These are phyloP conservation scores for Rattus rattus DNA, from an alignment of 2,113 vertebrate genomes.

Conservation along the genomic window DNA sequence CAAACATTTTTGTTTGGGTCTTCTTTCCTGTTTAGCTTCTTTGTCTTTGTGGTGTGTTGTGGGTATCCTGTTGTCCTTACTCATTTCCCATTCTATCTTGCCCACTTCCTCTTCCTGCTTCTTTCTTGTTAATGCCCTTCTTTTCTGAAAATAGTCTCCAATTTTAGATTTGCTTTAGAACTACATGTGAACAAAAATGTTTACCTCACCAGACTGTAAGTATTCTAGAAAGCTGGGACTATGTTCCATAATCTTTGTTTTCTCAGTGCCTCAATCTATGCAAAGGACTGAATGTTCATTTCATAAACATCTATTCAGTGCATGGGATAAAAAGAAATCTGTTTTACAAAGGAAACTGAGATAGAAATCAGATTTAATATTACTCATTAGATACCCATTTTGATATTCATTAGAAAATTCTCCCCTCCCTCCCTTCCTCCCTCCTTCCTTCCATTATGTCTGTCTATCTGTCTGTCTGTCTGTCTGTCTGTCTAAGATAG, in stretches of 20 bases:
- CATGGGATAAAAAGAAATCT: not conserved
- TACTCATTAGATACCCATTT: conserved; percentile 26
- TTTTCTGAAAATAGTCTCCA: not conserved
- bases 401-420: conserved; percentile 24
- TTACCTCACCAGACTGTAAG: not conserved
- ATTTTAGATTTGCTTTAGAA: not conserved
- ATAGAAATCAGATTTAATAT: conserved; percentile 32
- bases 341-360: not conserved
- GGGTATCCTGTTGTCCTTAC: no score
- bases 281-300: not conserved
- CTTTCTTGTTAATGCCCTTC: not conserved
- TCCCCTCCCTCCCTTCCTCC: not conserved
- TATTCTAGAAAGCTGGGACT: not conserved
- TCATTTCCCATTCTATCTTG: not conserved
- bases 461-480: not conserved
- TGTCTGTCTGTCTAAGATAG: no score
- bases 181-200: not conserved
- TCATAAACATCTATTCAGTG: conserved; percentile 19
- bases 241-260: not conserved
- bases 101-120: not conserved
- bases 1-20: no score
- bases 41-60: no score
- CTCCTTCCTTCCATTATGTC: not conserved
- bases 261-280: not conserved
- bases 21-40: no score